Base-by-base conservation (phyloP, 2,888 invertebrate genomes). In the Iphiclides podalirius region DNA sequence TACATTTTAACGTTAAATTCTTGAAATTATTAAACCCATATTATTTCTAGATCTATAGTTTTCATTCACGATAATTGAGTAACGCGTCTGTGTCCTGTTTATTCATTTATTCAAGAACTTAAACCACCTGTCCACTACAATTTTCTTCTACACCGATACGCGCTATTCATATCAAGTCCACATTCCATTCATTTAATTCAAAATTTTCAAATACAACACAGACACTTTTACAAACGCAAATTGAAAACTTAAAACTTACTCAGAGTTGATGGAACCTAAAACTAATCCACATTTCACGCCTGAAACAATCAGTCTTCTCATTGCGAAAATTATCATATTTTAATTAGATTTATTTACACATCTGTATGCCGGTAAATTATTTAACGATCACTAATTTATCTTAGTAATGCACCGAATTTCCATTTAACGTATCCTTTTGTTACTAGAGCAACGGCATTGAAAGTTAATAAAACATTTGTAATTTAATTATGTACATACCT, bases 291-390 rank as follows among this genome's bases (percentile, higher is more conserved):
- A 72, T 67, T 68, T 76, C 84, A 79, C 72, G 78, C 81, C 73
- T 75, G 82, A 83, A 81, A 66, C 84, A 77, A 80, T 87, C 87
- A 87, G 87, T 87, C 87, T 87, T 87, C 83, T 87, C 84, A 78
- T 85, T 85, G 82, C 84, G 74, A 82, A 84, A 84, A 84, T 86
- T 83, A 82, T 79, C 72, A 78, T 83, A 80, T 79, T 74, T 66
- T 47, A 28, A 42, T 46, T 36, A 36, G 15, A 65, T 67, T 63
- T 79, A 78, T 80, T 77, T 79, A 73, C 73, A 72, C 53, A 64
- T 65, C 55, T 48, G 39, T 41, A 40, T 39, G 40, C 55, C 49
- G 33, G 52, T 34, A 11, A 48, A 9, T 37, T n/a, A 23, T 26
- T 40, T 8, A 14, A 31, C 20, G 9, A 40, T 6, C 20, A 6